Conservation (phyloP, 2,797 vertebrate species). For the Sciurus carolinensis region DNA sequence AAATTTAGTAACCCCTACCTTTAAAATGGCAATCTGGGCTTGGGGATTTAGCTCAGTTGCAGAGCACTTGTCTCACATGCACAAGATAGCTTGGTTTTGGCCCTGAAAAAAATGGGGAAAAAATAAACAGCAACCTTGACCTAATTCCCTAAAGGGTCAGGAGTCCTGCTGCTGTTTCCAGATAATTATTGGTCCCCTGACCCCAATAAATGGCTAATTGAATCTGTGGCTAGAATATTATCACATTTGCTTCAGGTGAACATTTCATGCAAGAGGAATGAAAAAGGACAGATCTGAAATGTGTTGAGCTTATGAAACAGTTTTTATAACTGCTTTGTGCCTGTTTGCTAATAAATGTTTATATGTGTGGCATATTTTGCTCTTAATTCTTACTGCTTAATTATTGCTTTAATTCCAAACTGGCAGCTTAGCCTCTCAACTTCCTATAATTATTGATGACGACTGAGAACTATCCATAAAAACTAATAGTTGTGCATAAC, state of each 20-base stretch:
- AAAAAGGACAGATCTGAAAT: slow-evolving; percentile 1
- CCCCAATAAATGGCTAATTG: neutral
- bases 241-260: slow-evolving; percentile 39
- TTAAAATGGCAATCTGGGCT: neutral
- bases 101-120: neutral
- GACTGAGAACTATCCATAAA: neutral
- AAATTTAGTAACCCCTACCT: neutral
- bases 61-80: neutral
- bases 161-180: neutral
- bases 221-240: slow-evolving; percentile 25
- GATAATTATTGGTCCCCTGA: neutral
- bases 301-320: neutral
- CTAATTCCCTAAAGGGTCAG: neutral
- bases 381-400: neutral
- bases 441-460: neutral
- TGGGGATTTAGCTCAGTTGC: neutral
- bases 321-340: slow-evolving; percentile 44
- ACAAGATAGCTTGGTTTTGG: neutral
- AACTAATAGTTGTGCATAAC: neutral
- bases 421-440: neutral
- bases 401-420: slow-evolving; percentile 60
- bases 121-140: neutral
- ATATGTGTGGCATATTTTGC: neutral
- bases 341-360: slow-evolving; percentile 45
- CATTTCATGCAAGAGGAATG: neutral